phyloP scores from a whole-genome alignment of 2,113 vertebrate genomes.

The Columbina picui region DNA sequence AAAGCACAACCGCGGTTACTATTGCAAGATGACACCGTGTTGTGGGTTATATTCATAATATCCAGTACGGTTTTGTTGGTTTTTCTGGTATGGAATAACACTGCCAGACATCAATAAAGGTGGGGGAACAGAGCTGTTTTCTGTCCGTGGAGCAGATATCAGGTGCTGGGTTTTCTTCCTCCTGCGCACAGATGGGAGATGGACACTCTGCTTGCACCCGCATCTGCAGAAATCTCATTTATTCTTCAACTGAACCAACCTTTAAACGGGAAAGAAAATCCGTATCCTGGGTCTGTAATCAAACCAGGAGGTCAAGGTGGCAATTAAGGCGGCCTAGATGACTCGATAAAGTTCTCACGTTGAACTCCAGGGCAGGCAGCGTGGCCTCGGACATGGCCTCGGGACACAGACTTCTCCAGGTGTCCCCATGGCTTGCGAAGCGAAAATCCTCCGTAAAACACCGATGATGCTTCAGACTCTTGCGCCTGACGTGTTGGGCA shows the following conservation, averaged over 20 bases:
- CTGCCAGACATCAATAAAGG: neutral
- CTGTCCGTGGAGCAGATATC: neutral
- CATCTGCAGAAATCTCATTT: neutral
- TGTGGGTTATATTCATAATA: neutral
- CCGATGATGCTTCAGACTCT: neutral
- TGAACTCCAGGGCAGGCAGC: neutral
- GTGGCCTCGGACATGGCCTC: neutral
- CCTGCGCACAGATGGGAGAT: neutral
- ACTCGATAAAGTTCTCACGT: neutral
- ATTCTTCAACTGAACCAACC: neutral
- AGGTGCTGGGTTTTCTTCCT: neutral
- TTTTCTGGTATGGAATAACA: neutral
- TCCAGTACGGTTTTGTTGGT: fast-evolving
- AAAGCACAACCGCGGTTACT: fast-evolving
- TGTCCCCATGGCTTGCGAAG: neutral
- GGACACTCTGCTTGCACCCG: neutral
- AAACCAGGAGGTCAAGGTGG: fast-evolving
- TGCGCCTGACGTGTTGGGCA: neutral
- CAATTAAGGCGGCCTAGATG: neutral
- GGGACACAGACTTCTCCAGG: neutral
- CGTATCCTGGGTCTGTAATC: neutral
- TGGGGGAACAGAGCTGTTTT: neutral
- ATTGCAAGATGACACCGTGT: fast-evolving
- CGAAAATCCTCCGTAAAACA: neutral
- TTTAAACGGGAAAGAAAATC: neutral